Base-by-base conservation (phyloP, 2,888 invertebrate genomes). In the Pemphredon lugubris region DNA sequence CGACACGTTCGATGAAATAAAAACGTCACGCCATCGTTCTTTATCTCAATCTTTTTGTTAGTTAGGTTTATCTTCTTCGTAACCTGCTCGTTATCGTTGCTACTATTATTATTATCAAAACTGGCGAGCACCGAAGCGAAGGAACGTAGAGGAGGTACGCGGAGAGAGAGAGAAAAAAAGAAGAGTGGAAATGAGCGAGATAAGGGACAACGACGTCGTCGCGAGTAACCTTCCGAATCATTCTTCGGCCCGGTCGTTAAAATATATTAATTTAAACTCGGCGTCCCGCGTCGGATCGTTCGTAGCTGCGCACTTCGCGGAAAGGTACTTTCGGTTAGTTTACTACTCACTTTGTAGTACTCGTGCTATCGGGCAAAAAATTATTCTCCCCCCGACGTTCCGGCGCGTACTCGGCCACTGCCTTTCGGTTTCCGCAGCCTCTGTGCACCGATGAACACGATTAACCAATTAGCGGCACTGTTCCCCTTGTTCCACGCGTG, bases 401-500 rank as follows among this genome's bases (percentile, higher is more conserved):
- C 20, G 50, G 34, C 26, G 16, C 45, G 32, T 23, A 13, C 51
- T 9, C 45, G 37, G 64, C 39, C 66, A 64, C 47, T 42, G 77
- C 58, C 61, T 68, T 69, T 30, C 57, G 55, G 54, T 75, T 70
- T 61, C 48, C 59, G 47, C 68, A 55, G 30, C 34, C 45, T 48
- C 61, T 32, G 45, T 59, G 67, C 67, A 32, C 60, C 79, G 75
- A 79, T 79, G 72, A 74, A 75, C 77, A 74, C 75, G 79, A 79
- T 79, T 79, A 79, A 79, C 75, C 79, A 79, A 79, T 79, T 79
- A 79, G 77, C 66, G 60, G 65, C 70, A 54, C 72, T 51, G 69
- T 65, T 60, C 66, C 66, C 60, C 75, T 73, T 70, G 69, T 71
- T 66, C 55, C 30, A 57, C 44, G 44, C 47, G 53, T 40, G 39